Base-by-base conservation (phyloP, 2,888 invertebrate species). In the Trichopria drosophilae region DNA sequence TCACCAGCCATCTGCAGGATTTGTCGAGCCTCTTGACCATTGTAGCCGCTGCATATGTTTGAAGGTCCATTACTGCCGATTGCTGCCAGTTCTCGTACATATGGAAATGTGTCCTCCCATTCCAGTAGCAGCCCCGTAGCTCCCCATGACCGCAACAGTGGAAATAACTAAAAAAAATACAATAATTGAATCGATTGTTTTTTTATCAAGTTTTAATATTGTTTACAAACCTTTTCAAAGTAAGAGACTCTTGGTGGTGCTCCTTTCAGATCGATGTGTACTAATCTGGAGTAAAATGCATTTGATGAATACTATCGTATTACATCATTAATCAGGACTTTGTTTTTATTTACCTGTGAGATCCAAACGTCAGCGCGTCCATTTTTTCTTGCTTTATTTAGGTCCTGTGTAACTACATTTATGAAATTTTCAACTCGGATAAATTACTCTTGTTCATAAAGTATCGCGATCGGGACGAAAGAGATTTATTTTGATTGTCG, bases 81-180 rank as follows among this genome's bases (percentile, higher is more conserved):
- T 4, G 77, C 79, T 12, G 77, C 73, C 40, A 91, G 75, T 9
- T 82, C 81, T 36, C 81, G 83, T 5, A 77, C 77, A 72, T 88
- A 93, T 0, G 93, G 93, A 75, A 93, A 93, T 55, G 90, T 90
- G 67, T 93, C 93, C 69, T 93, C 93, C 88, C 92, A 93, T 77
- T 93, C 93, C 31, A 93, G 65, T 9, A 93, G 78, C 15, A 93
- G 73, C 1, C 93, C 93, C 1, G 90, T 92, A 0, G 87, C 89
- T 16, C 91, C 88, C 80, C 87, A 82, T 69, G 81, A 76, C 63
- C 79, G 76, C 57, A 86, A 71, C 35, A 83, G 73, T 12, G 82
- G 81, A 65, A 86, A 83, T 50, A 88, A 73, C 81, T 82, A 62
- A 35, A 74, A 73, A 29, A 41, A 41, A 18, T 34, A 36, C 15